Evolutionary conservation across 2,888 invertebrate genomes (phyloP).

Genomic region (Andrena hattorfiana): DNA sequence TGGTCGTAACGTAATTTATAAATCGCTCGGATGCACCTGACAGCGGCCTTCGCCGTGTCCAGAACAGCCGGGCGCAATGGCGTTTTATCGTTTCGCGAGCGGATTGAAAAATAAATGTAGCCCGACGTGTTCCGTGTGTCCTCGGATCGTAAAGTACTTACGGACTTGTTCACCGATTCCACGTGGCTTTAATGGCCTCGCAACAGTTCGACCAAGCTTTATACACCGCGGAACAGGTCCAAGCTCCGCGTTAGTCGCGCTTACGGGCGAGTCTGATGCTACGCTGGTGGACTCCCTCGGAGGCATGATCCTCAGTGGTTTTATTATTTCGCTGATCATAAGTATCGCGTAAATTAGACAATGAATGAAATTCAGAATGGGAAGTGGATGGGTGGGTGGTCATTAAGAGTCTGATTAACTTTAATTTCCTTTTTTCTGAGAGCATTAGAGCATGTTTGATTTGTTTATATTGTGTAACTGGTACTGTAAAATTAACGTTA

Average conservation of each 20-base stretch:
- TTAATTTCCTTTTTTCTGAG: too few relatives aligned
- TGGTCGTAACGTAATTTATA: conserved; percentile 57
- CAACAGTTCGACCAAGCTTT: conserved; percentile 15
- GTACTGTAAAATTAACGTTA: too few relatives aligned
- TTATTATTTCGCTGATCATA: not conserved
- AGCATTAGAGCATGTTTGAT: too few relatives aligned
- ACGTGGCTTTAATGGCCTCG: conserved; percentile 43
- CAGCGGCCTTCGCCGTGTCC: conserved; percentile 47
- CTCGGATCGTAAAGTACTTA: conserved; percentile 48
- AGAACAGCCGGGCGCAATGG: conserved; percentile 44
- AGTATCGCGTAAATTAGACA: not conserved
- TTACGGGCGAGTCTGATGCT: not conserved
- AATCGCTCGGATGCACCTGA: conserved; percentile 64
- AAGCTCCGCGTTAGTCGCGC: not conserved
- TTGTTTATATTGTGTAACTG: too few relatives aligned
- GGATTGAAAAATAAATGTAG: conserved; percentile 57
- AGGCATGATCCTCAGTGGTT: too few relatives aligned
- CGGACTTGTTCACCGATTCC: conserved; percentile 54
- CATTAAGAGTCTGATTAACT: too few relatives aligned
- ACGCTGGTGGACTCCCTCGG: not conserved
- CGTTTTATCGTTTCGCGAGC: conserved; percentile 63
- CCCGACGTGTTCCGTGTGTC: conserved; percentile 44
- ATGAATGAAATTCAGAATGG: not conserved
- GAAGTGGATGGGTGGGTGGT: not conserved
- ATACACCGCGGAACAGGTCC: not conserved